Base-by-base conservation (phyloP, 2,888 invertebrate species). In the Cistogaster globosa region DNA sequence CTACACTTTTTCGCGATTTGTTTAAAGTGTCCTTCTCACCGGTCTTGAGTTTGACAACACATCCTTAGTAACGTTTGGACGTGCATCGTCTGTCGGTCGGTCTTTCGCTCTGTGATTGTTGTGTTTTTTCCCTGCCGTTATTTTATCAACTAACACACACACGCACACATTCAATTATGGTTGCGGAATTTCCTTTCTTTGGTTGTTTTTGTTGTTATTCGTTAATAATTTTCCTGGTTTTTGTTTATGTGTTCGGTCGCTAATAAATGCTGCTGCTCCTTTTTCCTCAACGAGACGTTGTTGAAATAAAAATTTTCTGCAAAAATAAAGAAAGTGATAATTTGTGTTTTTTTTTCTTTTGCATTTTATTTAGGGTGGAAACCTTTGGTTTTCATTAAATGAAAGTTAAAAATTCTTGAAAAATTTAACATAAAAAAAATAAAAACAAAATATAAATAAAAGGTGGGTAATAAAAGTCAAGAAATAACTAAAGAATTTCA, bases 151-250 rank as follows among this genome's bases (percentile, higher is more conserved):
- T 57, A 16, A 42, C n/a, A 16, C 38, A 55, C 14, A 20, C 38
- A 53, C 14, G 38, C 45, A 71, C 45, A 71, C 51, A 53, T 51
- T 65, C 45, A 85, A 80, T 80, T 79, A 82, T 79, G 85, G 78
- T 85, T 85, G 85, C 82, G 85, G 82, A 85, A 85, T 82, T 82
- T 79, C 75, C 75, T 57, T 81, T 76, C 4, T 71, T 65, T 16
- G 1, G 20, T 22, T 55, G n/a, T 72, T 71, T 65, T 57, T 42
- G 45, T 48, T 32, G 32, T 22, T 18, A 42, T 58, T 72, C 60
- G 53, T 72, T 63, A 65, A 42, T 78, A 38, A 38, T 74, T 75
- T 72, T 83, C 18, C 60, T 20, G 14, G 68, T 69, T 45, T 62
- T 48, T 71, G 16, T 78, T 62, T 77, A 42, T 51, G 53, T 53